These are phyloP conservation scores for Sebastiscus tertius DNA, from an alignment of 2,797 vertebrate species.

Conservation along the genomic window DNA sequence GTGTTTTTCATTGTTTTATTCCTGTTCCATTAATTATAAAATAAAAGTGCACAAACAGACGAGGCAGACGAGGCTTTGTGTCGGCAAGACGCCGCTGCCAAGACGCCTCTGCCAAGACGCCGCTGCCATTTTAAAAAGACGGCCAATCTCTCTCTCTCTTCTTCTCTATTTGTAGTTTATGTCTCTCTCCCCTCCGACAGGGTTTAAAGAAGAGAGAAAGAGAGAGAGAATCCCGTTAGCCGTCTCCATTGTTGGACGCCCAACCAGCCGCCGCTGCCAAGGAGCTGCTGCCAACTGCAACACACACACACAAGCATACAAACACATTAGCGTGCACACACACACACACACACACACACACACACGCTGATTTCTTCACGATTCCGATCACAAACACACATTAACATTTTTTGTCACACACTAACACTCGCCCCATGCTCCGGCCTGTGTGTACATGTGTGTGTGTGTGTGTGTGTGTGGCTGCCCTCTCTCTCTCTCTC, in stretches of 20 bases:
- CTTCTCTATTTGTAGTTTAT: slow-evolving; percentile 31
- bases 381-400: slow-evolving; percentile 39
- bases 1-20: slow-evolving; percentile 1
- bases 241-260: slow-evolving; percentile 92
- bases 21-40: slow-evolving; percentile 62
- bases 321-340: neutral
- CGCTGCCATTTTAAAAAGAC: slow-evolving; percentile 63
- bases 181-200: slow-evolving; percentile 59
- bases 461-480: slow-evolving; percentile 5
- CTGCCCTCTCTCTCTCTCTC: neutral
- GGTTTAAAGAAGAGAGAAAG: slow-evolving; percentile 32
- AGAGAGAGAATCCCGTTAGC: slow-evolving; percentile 85
- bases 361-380: slow-evolving; percentile 27
- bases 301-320: slow-evolving; percentile 6
- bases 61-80: slow-evolving; percentile 51
- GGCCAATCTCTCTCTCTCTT: slow-evolving; percentile 38
- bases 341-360: neutral
- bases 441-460: neutral
- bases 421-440: slow-evolving; percentile 24
- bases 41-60: slow-evolving; percentile 46
- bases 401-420: slow-evolving; percentile 53
- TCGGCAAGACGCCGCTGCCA: slow-evolving; percentile 16
- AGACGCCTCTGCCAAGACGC: slow-evolving; percentile 53
- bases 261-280: slow-evolving; percentile 88
- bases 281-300: slow-evolving; percentile 72